Percentiles rank a stretch among this genome's conserved stretches.
Conservation (phyloP, 2,113 vertebrate species). For the Solea senegalensis region DNA sequence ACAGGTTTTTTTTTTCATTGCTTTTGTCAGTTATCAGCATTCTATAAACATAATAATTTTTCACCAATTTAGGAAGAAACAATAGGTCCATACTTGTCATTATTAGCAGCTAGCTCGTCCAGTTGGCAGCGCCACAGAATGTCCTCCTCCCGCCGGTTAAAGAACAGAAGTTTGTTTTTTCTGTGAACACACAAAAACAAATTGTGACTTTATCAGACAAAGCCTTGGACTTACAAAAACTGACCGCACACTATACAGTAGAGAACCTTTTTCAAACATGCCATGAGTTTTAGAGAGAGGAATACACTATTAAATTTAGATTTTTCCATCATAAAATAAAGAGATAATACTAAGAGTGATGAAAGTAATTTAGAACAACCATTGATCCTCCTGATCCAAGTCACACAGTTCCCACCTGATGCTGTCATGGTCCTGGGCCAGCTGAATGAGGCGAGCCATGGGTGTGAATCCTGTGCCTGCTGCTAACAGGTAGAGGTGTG, state of each 20-base stretch:
- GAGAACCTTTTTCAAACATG: neutral
- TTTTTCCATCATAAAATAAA: neutral
- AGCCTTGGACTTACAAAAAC: no score
- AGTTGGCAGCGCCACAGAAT: slow-evolving; percentile 90
- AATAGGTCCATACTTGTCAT: slow-evolving; percentile 83
- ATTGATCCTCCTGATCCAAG: neutral
- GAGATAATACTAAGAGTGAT: neutral
- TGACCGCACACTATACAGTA: no score
- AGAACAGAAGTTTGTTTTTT: slow-evolving; percentile 89
- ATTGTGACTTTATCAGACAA: neutral
- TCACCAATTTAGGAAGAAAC: neutral
- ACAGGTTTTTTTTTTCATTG: neutral
- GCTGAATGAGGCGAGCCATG: slow-evolving; percentile 88
- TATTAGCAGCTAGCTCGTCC: slow-evolving; percentile 83
- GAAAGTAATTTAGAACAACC: no score
- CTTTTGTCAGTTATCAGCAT: neutral
- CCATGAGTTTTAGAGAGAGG: neutral
- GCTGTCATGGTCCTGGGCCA: slow-evolving; percentile 71
- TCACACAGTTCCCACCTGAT: slow-evolving; percentile 78
- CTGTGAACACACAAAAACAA: slow-evolving; percentile 71
- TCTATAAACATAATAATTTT: no score
- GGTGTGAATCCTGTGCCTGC: slow-evolving; percentile 97
- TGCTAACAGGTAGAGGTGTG: slow-evolving; percentile 90
- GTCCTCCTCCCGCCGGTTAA: slow-evolving; percentile 91
- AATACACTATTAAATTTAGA: neutral